A percentile compares a stretch with the other conserved stretches of the same genome.
phyloP scores from a whole-genome alignment of 2,113 vertebrate genomes.

The Odocoileus virginianus region DNA sequence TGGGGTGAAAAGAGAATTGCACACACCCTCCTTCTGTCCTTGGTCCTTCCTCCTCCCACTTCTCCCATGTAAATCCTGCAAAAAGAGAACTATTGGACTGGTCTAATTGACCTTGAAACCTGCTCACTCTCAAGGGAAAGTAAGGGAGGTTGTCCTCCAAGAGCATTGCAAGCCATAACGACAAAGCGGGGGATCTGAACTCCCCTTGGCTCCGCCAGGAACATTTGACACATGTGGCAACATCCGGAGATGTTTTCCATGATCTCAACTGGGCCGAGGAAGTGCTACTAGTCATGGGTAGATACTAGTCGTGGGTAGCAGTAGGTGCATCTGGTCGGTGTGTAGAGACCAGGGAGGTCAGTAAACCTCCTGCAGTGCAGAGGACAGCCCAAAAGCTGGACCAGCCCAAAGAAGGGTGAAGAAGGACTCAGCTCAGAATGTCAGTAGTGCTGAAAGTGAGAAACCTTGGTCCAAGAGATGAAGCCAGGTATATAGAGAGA shows the following conservation, averaged over 20 bases:
- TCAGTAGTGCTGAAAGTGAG: not conserved
- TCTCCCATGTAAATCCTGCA: not conserved
- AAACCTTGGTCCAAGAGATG: not conserved
- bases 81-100: not conserved
- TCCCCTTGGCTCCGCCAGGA: accelerated
- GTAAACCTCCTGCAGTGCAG: not conserved
- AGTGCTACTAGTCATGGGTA: not conserved
- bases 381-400: not conserved
- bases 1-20: too few relatives aligned
- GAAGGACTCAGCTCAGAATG: not conserved
- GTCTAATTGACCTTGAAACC: not conserved
- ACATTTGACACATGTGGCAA: too few relatives aligned
- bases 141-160: not conserved
- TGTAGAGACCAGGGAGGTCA: not conserved
- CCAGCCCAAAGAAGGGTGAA: not conserved
- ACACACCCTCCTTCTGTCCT: not conserved
- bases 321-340: not conserved
- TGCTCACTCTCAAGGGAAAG: not conserved
- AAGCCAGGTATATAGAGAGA: not conserved
- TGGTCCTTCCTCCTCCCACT: not conserved
- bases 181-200: not conserved
- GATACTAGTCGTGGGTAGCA: not conserved
- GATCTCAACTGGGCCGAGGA: accelerated
- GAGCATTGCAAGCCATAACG: accelerated
- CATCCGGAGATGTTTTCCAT: not conserved